Percentiles rank a stretch among this genome's conserved stretches.
Evolutionary conservation across 2,797 vertebrate species (phyloP).

Genomic region (Bradypodion ventrale): DNA sequence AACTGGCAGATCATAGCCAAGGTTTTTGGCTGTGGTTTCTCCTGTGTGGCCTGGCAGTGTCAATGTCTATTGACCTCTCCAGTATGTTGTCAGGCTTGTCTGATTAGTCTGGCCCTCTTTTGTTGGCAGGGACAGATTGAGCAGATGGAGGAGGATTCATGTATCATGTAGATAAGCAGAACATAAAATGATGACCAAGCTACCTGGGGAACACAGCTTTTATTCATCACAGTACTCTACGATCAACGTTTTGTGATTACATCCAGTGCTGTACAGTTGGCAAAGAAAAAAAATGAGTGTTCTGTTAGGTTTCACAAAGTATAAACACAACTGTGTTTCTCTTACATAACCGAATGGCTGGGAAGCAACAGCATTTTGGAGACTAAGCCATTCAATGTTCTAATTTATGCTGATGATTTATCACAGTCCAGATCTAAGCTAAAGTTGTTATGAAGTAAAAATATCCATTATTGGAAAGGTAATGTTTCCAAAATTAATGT

Average conservation of each 20-base stretch:
- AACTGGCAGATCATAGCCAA: background rate
- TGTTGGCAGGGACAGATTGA: conserved; percentile 15
- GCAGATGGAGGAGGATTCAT: conserved; percentile 12
- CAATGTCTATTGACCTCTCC: conserved; percentile 10
- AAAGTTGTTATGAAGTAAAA: no score
- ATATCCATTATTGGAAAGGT: no score
- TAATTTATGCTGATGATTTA: no score
- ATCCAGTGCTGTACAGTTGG: background rate
- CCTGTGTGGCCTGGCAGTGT: background rate
- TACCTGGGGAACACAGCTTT: background rate
- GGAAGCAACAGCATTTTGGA: background rate
- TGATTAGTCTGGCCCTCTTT: conserved; percentile 22
- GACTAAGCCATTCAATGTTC: no score
- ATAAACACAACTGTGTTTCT: background rate
- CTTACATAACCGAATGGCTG: background rate
- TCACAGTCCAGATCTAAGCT: no score
- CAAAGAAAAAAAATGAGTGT: background rate
- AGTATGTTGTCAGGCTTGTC: conserved; percentile 6
- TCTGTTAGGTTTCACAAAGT: background rate
- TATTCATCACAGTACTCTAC: background rate
- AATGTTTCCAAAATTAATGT: no score
- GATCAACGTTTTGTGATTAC: background rate
- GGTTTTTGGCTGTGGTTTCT: background rate
- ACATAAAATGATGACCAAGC: conserved; percentile 15
- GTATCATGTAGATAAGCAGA: conserved; percentile 21